Evolutionary conservation across 2,113 vertebrate genomes (phyloP).

Genomic region (Pithys albifrons): DNA sequence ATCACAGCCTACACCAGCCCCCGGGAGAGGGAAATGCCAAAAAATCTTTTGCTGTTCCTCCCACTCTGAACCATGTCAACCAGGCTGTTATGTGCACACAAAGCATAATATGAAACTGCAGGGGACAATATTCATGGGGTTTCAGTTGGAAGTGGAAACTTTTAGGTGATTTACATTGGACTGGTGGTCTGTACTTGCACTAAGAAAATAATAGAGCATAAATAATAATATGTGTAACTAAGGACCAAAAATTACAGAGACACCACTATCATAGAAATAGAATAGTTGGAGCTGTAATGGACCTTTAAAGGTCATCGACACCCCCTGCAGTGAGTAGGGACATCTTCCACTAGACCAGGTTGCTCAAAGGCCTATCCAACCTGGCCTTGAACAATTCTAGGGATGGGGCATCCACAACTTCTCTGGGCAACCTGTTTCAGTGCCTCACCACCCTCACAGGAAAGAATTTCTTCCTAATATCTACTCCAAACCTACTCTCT

Average conservation of each 20-base stretch:
- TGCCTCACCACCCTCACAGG: background rate
- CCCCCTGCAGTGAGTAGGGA: background rate
- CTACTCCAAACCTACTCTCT: background rate
- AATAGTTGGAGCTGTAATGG: background rate
- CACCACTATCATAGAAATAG: background rate
- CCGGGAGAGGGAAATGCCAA: background rate
- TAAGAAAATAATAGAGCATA: background rate
- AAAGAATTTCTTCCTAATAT: background rate
- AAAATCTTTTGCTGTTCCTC: background rate
- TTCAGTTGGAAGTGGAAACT: background rate
- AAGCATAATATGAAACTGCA: background rate
- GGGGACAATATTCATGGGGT: background rate
- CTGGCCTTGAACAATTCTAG: background rate
- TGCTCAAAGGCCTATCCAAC: background rate
- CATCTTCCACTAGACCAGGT: background rate
- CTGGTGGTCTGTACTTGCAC: background rate
- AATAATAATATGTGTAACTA: background rate
- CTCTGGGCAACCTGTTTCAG: background rate
- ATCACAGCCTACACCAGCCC: background rate
- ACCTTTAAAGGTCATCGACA: background rate
- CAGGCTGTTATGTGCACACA: background rate
- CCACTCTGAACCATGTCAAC: background rate
- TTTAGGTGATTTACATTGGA: background rate
- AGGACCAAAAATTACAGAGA: background rate
- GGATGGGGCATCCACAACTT: background rate